These are phyloP conservation scores for Calidris pygmaea DNA, from an alignment of 2,113 vertebrate genomes.

Conservation along the genomic window DNA sequence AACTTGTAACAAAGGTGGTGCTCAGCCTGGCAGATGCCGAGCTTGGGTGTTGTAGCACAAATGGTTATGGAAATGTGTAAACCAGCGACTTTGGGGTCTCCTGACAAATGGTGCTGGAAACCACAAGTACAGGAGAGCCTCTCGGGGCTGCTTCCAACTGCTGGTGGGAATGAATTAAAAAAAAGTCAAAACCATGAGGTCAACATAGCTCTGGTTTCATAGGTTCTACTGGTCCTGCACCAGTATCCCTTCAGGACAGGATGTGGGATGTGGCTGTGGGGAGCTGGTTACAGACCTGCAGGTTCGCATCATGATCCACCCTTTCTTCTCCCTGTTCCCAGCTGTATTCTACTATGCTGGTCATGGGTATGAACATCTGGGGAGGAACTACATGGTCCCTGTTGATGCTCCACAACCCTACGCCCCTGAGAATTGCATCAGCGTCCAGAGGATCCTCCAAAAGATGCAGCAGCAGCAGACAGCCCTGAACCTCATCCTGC, in stretches of 20 bases:
- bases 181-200: background rate
- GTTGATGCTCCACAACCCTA: conserved; percentile 86
- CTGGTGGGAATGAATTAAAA: background rate
- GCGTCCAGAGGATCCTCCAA: conserved; percentile 84
- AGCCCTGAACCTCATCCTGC: conserved; percentile 80
- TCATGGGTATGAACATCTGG: conserved; percentile 81
- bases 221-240: background rate
- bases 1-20: background rate
- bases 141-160: background rate
- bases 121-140: background rate
- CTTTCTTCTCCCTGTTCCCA: conserved; percentile 38
- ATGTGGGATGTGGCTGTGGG: rapidly evolving
- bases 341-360: conserved; percentile 91
- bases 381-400: conserved; percentile 88
- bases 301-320: background rate
- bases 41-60: background rate
- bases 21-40: background rate
- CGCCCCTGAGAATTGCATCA: conserved; percentile 81
- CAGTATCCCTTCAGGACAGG: background rate
- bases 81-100: background rate
- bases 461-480: conserved; percentile 83
- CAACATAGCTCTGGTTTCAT: rapidly evolving
- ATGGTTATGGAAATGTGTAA: background rate
- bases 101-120: background rate
- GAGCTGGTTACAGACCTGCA: background rate